These are phyloP conservation scores for Eupristina koningsbergeri DNA, from an alignment of 1,140 invertebrate genomes.

Conservation along the genomic window DNA sequence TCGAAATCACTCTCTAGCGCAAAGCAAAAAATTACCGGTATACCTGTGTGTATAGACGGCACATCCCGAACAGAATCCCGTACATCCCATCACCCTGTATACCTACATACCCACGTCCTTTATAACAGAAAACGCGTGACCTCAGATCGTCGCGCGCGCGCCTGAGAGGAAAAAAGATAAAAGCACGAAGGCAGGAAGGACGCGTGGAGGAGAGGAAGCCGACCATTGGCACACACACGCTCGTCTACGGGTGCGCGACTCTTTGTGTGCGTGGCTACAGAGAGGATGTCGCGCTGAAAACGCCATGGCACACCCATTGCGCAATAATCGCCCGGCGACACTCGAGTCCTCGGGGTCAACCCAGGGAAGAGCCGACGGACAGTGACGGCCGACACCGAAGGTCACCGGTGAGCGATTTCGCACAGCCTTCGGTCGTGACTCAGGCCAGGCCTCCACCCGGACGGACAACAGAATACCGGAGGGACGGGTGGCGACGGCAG, in stretches of 20 bases:
- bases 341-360: background rate
- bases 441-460: too few relatives aligned
- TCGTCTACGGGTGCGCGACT: background rate
- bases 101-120: constrained; percentile 39
- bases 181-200: too few relatives aligned
- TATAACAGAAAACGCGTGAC: constrained; percentile 40
- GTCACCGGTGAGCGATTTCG: background rate
- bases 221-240: too few relatives aligned
- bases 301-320: background rate
- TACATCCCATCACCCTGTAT: constrained; percentile 40
- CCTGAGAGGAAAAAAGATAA: background rate
- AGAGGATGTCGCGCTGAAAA: too few relatives aligned
- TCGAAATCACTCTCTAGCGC: constrained; percentile 14
- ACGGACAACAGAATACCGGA: background rate
- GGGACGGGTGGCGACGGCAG: too few relatives aligned
- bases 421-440: too few relatives aligned
- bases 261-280: too few relatives aligned
- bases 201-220: background rate
- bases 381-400: background rate
- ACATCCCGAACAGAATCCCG: constrained; percentile 16
- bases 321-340: background rate
- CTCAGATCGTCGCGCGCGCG: background rate
- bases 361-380: background rate
- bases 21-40: constrained; percentile 13
- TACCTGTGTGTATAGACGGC: too few relatives aligned